phyloP scores from a whole-genome alignment of 1,140 invertebrate genomes.

The Drosophila serrata region DNA sequence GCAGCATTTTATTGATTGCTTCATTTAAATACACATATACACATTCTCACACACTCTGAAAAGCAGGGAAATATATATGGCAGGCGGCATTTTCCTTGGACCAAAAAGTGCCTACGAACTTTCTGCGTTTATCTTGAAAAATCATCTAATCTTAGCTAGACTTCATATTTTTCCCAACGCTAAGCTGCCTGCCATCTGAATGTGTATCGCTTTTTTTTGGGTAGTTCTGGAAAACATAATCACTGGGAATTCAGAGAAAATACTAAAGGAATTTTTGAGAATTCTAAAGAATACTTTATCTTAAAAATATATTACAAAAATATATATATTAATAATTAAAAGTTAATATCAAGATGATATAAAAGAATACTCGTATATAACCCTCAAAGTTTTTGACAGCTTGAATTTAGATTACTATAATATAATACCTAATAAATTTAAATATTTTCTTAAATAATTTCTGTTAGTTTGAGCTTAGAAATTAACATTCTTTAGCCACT shows the following conservation, averaged over 20 bases:
- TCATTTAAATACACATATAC: constrained; percentile 64
- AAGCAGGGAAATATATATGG: neutral
- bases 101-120: constrained; percentile 56
- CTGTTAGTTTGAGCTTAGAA: too few relatives aligned
- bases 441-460: too few relatives aligned
- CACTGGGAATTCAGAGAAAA: neutral
- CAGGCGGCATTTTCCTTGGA: neutral
- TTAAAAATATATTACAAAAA: too few relatives aligned
- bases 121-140: constrained; percentile 76
- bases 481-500: too few relatives aligned
- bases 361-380: too few relatives aligned
- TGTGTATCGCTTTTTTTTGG: constrained; percentile 36
- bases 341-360: too few relatives aligned
- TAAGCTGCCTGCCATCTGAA: constrained; percentile 74
- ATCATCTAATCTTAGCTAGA: constrained; percentile 81
- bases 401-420: too few relatives aligned
- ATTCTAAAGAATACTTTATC: too few relatives aligned
- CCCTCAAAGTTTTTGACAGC: too few relatives aligned
- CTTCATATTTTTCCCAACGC: constrained; percentile 80
- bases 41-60: neutral
- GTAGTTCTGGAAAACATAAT: constrained; percentile 13
- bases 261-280: neutral
- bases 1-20: constrained; percentile 73
- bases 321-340: too few relatives aligned
- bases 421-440: too few relatives aligned